Evolutionary conservation across 1,140 invertebrate species (phyloP), one percentile per base, ranked within the genome.

Genomic region (Hydropsyche tenuis): DNA sequence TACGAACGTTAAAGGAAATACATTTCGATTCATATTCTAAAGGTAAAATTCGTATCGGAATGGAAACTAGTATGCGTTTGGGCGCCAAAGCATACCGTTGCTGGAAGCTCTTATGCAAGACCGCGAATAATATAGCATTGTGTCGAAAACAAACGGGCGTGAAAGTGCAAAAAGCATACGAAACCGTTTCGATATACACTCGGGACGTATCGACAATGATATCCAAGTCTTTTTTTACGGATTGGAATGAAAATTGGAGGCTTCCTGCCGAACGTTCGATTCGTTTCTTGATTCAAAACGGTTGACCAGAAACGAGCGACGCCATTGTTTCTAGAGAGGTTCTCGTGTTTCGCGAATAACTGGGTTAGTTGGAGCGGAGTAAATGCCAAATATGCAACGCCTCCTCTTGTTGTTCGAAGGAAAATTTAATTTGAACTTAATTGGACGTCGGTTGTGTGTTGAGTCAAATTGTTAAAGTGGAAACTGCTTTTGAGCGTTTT

Each of bases 71-170:
- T 37, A 37, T 37, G 9, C 30, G 30, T 4, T 37, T 37, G 7
- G 42, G 42, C 42, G 42, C 42, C 42, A n/a, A 51, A 37, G 30
- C 30, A 37, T 23, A 60, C 56, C 22, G 56, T 25, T 1, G 63
- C 63, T 12, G 27, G 63, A 18, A 65, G 63, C 30, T 6, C 63
- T 65, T 65, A 65, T 65, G 63, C 63, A 65, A 65, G 11, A n/a
- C 1, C 6, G 23, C 65, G 65, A 68, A 68, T 68, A 48, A 48
- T 48, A 16, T 45, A n/a, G 37, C 65, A 68, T 68, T 68, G 65
- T 68, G 65, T 68, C 45, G 65, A 68, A 68, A 37, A 68, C 18
- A 37, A 27, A 46, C 65, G 14, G 20, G 45, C 65, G 65, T 68
- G 65, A 68, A 68, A 68, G 65, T 68, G 45, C 45, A 11, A 27